Percentiles rank a stretch among this genome's conserved stretches.
phyloP scores from a whole-genome alignment of 2,113 vertebrate genomes.

The Neogale vison region DNA sequence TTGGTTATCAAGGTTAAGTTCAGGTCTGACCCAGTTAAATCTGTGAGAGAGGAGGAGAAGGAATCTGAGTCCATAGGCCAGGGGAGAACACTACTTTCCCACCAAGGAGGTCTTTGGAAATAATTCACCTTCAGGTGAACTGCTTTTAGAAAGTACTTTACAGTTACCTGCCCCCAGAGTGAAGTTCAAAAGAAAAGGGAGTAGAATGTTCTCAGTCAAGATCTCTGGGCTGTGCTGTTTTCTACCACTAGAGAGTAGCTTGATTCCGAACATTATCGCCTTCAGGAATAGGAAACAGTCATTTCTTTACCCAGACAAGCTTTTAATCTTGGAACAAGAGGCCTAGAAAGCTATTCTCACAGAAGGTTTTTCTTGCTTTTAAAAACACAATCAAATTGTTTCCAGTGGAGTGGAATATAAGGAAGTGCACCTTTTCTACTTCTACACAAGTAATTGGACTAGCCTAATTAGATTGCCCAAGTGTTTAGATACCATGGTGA shows the following conservation, averaged over 20 bases:
- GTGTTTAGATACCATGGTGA: slow-evolving; percentile 69
- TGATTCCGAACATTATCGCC: slow-evolving; percentile 72
- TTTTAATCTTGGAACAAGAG: slow-evolving; percentile 75
- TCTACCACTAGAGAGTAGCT: slow-evolving; percentile 72
- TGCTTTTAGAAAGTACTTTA: slow-evolving; percentile 73
- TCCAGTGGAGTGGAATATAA: slow-evolving; percentile 75
- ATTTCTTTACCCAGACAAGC: slow-evolving; percentile 74
- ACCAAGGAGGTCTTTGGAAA: slow-evolving; percentile 52
- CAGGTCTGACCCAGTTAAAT: slow-evolving; percentile 63
- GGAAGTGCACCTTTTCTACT: slow-evolving; percentile 65
- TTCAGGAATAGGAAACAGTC: slow-evolving; percentile 70
- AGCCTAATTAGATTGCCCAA: slow-evolving; percentile 74
- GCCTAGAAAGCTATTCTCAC: slow-evolving; percentile 77
- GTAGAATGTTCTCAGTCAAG: slow-evolving; percentile 74
- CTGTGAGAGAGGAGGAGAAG: background rate
- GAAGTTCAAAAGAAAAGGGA: slow-evolving; percentile 77
- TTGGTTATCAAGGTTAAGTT: slow-evolving; percentile 25
- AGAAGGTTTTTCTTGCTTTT: slow-evolving; percentile 75
- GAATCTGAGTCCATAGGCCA: background rate
- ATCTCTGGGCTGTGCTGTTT: slow-evolving; percentile 67
- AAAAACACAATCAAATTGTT: slow-evolving; percentile 77
- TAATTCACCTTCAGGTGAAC: slow-evolving; percentile 73
- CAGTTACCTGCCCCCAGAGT: slow-evolving; percentile 77
- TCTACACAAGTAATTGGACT: slow-evolving; percentile 73
- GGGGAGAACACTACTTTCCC: slow-evolving; percentile 10